phyloP scores from a whole-genome alignment of 2,113 vertebrate species.

The Crotalus helleri region DNA sequence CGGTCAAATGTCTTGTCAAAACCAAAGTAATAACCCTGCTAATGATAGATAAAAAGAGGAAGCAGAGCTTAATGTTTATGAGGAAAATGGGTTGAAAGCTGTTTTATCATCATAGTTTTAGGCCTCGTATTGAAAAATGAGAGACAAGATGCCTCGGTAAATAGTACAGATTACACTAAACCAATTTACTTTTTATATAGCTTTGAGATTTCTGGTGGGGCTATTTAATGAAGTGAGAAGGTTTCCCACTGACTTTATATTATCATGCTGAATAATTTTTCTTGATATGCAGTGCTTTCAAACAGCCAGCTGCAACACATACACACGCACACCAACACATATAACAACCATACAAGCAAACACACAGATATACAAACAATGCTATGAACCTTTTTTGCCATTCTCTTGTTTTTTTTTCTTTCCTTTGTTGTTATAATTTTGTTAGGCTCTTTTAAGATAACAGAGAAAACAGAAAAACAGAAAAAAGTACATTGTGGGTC shows the following conservation, averaged over 20 bases:
- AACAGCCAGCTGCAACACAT: not conserved
- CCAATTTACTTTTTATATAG: slow-evolving; percentile 53
- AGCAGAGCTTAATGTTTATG: slow-evolving; percentile 28
- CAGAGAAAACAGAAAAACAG: slow-evolving; percentile 7
- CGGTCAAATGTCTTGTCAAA: slow-evolving; percentile 7
- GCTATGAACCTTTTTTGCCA: not conserved
- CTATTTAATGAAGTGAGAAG: slow-evolving; percentile 59
- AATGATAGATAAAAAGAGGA: slow-evolving; percentile 33
- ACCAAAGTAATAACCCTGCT: not conserved
- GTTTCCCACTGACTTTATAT: slow-evolving; percentile 57
- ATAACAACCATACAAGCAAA: not conserved
- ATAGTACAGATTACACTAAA: slow-evolving; percentile 52
- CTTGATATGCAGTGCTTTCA: slow-evolving; percentile 46
- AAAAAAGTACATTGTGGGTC: not conserved
- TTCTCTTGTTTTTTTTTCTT: not conserved
- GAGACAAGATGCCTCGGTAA: slow-evolving; percentile 33
- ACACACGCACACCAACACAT: not conserved
- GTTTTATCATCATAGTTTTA: slow-evolving; percentile 20
- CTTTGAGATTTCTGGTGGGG: slow-evolving; percentile 47
- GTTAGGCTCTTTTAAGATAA: not conserved
- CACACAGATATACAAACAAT: not conserved
- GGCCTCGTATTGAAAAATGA: slow-evolving; percentile 32
- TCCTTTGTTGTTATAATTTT: not conserved
- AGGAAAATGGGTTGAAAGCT: slow-evolving; percentile 11
- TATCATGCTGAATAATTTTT: slow-evolving; percentile 52